phyloP scores from a whole-genome alignment of 2,113 vertebrate species.

The Alligator sinensis region DNA sequence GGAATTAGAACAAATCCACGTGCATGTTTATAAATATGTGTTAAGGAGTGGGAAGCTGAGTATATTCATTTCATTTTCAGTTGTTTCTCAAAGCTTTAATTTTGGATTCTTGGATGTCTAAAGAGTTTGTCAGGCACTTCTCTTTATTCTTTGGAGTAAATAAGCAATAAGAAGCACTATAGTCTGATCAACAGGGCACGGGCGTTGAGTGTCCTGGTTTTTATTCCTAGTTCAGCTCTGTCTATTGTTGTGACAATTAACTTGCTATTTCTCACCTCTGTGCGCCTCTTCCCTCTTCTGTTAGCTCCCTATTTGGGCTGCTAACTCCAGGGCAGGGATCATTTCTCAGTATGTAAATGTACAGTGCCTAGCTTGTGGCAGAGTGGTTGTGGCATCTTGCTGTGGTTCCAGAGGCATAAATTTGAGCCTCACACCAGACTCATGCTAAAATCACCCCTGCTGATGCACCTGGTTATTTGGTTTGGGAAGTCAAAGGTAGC shows the following conservation, averaged over 20 bases:
- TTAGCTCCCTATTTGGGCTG: slow-evolving; percentile 7
- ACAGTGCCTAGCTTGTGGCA: too few species aligned
- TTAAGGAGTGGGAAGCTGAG: not conserved
- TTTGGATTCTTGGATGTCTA: not conserved
- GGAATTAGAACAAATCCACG: not conserved
- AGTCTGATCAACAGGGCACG: not conserved
- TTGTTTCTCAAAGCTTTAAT: not conserved
- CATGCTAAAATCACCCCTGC: too few species aligned
- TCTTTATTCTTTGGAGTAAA: not conserved
- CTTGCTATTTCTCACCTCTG: slow-evolving; percentile 9
- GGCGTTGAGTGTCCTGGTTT: slow-evolving; percentile 9
- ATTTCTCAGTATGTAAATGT: not conserved
- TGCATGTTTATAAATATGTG: too few species aligned
- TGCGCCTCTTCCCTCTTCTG: not conserved
- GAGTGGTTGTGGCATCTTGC: too few species aligned
- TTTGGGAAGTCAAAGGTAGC: too few species aligned
- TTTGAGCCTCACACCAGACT: too few species aligned
- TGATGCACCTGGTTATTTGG: too few species aligned
- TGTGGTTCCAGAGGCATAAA: too few species aligned
- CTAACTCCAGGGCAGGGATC: not conserved
- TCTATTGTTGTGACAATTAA: slow-evolving; percentile 11
- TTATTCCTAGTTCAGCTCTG: slow-evolving; percentile 15
- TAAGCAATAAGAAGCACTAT: not conserved
- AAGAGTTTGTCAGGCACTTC: slow-evolving; percentile 11
- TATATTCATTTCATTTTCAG: not conserved